Evolutionary conservation across 1,140 invertebrate species (phyloP), one percentile per base, ranked within the genome.

Genomic region (Atta colombica): DNA sequence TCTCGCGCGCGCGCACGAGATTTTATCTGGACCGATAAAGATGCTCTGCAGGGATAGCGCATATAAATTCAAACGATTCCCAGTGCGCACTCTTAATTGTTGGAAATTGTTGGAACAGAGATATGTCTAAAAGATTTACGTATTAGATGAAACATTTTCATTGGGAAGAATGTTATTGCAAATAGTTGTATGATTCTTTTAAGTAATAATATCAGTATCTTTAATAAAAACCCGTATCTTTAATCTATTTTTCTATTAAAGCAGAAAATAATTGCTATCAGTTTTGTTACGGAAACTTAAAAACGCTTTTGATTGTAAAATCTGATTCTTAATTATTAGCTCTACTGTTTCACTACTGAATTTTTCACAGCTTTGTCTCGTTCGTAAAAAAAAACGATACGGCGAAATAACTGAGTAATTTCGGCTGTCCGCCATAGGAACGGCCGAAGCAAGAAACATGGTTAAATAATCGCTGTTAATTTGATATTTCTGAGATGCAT

Each of bases 401-500:
- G 25, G 6, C n/a, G 5, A 49, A 39, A 74, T 84, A 45, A 84
- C 7, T 84, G 60, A 60, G 6, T 60, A 82, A 72, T 82, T 61
- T 82, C 12, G 7, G 6, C 55, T 39, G 6, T 31, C 25, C 39
- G 3, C 21, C 31, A 5, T 31, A 51, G 21, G 8, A 12, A 55
- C 25, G 7, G 0, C 10, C 39, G 2, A 69, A 8, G 25, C 25
- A 74, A 55, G 25, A 74, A 74, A 84, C 28, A 55, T 14, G 55
- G 55, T 84, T 84, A 74, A 7, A 21, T 61, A 61, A 39, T 8
- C 39, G 35, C 53, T 69, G 55, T 84, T 84, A 84, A 84, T 61
- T 45, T 51, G 55, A 74, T 74, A 84, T 74, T 63, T 84, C 69
- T 84, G 53, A 84, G 80, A 82, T 60, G 80, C 69, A 84, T 74